These are phyloP conservation scores for Stenurella melanura DNA, from an alignment of 2,888 invertebrate genomes.

Conservation along the genomic window DNA sequence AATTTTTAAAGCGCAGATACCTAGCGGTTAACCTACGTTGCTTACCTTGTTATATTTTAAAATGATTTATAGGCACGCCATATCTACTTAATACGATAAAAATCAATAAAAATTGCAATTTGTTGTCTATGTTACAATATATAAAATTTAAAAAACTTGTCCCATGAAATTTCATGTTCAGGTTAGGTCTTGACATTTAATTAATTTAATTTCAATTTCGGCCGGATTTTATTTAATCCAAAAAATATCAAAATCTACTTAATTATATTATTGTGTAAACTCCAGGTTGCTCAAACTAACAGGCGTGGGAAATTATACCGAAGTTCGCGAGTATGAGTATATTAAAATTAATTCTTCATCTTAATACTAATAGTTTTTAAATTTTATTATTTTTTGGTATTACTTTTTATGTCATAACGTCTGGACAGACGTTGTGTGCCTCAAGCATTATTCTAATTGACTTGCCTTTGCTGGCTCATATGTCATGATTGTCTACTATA, in stretches of 20 bases:
- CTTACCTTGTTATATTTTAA: conserved; percentile 38
- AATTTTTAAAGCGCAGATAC: conserved; percentile 8
- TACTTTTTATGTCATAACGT: too few relatives aligned
- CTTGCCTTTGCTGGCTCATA: too few relatives aligned
- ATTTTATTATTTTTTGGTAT: too few relatives aligned
- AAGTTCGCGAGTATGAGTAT: too few relatives aligned
- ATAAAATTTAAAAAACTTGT: neutral
- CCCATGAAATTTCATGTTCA: conserved; percentile 1
- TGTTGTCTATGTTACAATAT: conserved; percentile 13
- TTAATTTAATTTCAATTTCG: neutral
- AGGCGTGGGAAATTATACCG: too few relatives aligned
- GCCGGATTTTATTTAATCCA: neutral
- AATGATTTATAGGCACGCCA: conserved; percentile 34
- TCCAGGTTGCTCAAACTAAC: too few relatives aligned
- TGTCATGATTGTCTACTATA: too few relatives aligned
- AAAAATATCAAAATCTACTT: neutral
- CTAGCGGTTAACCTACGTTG: conserved; percentile 13
- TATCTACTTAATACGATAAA: conserved; percentile 16
- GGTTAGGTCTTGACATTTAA: conserved; percentile 1
- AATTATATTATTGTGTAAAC: neutral
- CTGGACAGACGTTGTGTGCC: too few relatives aligned
- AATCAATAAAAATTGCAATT: conserved; percentile 28
- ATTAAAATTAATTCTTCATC: too few relatives aligned
- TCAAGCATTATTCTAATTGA: too few relatives aligned
- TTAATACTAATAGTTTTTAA: too few relatives aligned